Conservation (phyloP, 2,888 invertebrate genomes). For the Hybos culiciformis region DNA sequence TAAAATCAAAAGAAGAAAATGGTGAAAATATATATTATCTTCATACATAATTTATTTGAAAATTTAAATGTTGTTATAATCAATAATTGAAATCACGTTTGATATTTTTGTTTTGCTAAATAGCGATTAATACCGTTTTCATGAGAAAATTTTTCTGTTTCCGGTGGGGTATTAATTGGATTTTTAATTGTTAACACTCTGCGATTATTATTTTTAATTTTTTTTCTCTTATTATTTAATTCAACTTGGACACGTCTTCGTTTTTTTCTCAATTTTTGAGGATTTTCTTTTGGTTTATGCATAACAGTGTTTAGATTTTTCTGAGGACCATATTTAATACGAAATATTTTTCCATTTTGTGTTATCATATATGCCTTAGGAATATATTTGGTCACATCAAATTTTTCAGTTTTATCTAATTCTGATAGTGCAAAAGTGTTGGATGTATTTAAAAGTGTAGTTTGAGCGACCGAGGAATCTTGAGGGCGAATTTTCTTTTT, state of each 20-base stretch:
- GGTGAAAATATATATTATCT: too few species aligned
- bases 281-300: background rate
- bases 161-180: background rate
- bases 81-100: background rate
- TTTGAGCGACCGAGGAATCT: too few species aligned
- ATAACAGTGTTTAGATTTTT: background rate
- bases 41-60: too few species aligned
- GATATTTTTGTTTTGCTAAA: background rate
- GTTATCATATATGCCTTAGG: conserved; percentile 10
- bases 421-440: too few species aligned
- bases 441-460: too few species aligned
- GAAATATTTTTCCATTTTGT: conserved; percentile 11
- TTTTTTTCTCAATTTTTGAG: background rate
- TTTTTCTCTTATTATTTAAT: background rate
- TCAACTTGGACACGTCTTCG: background rate
- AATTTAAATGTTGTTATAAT: too few species aligned
- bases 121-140: background rate
- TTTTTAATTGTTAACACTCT: background rate
- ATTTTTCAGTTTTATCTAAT: background rate
- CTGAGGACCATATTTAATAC: conserved; percentile 6
- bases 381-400: conserved; percentile 9
- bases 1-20: too few species aligned
- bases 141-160: background rate
- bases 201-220: background rate
- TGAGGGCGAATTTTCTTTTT: too few species aligned